These are phyloP conservation scores for Drosophila repletoides DNA, from an alignment of 1,140 invertebrate species.

Conservation along the genomic window DNA sequence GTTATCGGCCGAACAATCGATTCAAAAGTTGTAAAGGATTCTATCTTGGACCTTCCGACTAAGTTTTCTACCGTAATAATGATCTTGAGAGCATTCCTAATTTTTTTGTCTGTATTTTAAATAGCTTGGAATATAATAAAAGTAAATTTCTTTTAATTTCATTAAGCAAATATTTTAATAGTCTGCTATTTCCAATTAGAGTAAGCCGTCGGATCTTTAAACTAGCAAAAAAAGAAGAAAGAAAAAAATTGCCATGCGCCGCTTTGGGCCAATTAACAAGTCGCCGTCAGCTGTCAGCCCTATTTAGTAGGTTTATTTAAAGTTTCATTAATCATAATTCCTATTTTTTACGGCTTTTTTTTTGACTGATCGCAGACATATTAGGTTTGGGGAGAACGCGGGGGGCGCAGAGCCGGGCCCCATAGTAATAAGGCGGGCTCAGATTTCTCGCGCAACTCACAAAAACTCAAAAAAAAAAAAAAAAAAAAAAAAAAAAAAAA, in stretches of 20 bases:
- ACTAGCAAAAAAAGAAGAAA: no score
- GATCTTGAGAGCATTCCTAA: no score
- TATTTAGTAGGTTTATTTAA: conserved; percentile 15
- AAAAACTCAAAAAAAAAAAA: conserved; percentile 18
- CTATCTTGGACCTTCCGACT: no score
- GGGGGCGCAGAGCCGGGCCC: no score
- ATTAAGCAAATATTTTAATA: no score
- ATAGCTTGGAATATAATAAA: no score
- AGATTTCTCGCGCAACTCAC: conserved; percentile 16
- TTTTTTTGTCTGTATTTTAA: no score
- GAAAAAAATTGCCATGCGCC: conserved; percentile 4
- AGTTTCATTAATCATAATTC: conserved; percentile 44
- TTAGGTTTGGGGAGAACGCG: neutral
- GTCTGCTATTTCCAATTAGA: neutral
- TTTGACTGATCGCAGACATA: conserved; percentile 25
- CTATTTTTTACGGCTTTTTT: conserved; percentile 24
- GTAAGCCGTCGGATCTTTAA: neutral
- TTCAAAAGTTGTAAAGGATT: no score
- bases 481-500: conserved; percentile 1
- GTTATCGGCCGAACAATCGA: no score
- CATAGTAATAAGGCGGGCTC: conserved; percentile 3
- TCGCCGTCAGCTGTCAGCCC: neutral
- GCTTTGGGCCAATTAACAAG: conserved; percentile 26
- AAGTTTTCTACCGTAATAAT: no score
- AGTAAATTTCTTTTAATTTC: no score